Evolutionary conservation across 2,888 invertebrate species (phyloP).

Genomic region (Plebejus argus): DNA sequence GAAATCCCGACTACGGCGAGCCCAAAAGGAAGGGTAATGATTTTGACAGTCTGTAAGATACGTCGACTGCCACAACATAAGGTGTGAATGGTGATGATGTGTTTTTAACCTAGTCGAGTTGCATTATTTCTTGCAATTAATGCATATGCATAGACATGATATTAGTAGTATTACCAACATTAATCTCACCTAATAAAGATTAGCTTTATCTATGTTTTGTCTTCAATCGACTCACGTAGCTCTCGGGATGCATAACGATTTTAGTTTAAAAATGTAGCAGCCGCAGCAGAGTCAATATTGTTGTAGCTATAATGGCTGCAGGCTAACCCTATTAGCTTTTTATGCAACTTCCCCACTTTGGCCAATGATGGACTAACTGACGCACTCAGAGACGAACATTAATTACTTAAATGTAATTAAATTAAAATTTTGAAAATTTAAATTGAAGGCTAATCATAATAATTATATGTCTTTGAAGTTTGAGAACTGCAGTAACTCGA

Average conservation of each 20-base stretch:
- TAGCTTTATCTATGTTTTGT: conserved; percentile 11
- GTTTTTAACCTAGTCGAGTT: background rate
- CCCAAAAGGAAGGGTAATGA: background rate
- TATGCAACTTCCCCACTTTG: background rate
- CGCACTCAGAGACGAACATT: too few relatives aligned
- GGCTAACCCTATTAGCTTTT: background rate
- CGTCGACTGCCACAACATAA: too few relatives aligned
- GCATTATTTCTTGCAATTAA: background rate
- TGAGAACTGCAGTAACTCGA: background rate
- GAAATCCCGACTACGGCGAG: background rate
- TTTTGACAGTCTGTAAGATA: background rate
- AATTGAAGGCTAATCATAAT: too few relatives aligned
- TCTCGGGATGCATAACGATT: conserved; percentile 11
- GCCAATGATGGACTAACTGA: background rate
- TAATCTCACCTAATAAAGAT: background rate
- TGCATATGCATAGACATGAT: background rate
- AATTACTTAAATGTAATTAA: too few relatives aligned
- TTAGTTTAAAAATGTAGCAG: conserved; percentile 5
- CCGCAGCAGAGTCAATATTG: background rate
- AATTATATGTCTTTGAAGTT: too few relatives aligned
- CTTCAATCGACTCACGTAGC: background rate
- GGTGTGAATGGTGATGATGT: too few relatives aligned
- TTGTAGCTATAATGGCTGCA: background rate
- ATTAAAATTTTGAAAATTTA: too few relatives aligned
- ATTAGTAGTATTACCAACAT: background rate